phyloP scores from a whole-genome alignment of 2,888 invertebrate genomes.

The Rhorus exstirpatorius region DNA sequence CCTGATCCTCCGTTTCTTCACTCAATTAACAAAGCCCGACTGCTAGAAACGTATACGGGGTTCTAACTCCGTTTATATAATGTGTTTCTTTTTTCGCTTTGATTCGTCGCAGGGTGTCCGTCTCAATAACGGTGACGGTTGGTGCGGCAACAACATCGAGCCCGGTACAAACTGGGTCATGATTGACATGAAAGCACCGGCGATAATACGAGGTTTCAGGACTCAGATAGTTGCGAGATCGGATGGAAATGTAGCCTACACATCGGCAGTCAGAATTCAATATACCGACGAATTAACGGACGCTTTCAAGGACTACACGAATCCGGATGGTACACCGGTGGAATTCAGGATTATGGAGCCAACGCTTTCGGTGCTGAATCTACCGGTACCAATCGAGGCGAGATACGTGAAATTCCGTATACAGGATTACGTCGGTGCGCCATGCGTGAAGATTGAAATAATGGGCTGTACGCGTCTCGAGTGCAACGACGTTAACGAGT shows the following conservation, averaged over 20 bases:
- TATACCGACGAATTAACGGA: constrained; percentile 96
- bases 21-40: too few species aligned
- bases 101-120: constrained; percentile 90
- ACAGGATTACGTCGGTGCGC: constrained; percentile 94
- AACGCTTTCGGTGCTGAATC: constrained; percentile 95
- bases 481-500: constrained; percentile 96
- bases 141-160: constrained; percentile 96
- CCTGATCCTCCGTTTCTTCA: too few species aligned
- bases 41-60: too few species aligned
- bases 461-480: constrained; percentile 97
- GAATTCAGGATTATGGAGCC: constrained; percentile 96
- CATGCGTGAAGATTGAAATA: constrained; percentile 95
- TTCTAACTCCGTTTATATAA: too few species aligned
- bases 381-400: constrained; percentile 96
- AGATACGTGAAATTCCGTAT: constrained; percentile 95
- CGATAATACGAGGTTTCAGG: constrained; percentile 95
- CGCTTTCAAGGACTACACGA: constrained; percentile 95
- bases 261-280: constrained; percentile 94
- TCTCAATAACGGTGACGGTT: constrained; percentile 93
- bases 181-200: constrained; percentile 95
- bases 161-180: constrained; percentile 96
- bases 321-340: constrained; percentile 96
- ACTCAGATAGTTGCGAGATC: constrained; percentile 95
- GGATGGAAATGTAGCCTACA: constrained; percentile 95
- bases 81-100: neutral